A percentile compares a stretch with the other conserved stretches of the same genome.
These are phyloP conservation scores for Mormyrus proboscirostris DNA, from an alignment of 2,797 vertebrate genomes.

Conservation along the genomic window DNA sequence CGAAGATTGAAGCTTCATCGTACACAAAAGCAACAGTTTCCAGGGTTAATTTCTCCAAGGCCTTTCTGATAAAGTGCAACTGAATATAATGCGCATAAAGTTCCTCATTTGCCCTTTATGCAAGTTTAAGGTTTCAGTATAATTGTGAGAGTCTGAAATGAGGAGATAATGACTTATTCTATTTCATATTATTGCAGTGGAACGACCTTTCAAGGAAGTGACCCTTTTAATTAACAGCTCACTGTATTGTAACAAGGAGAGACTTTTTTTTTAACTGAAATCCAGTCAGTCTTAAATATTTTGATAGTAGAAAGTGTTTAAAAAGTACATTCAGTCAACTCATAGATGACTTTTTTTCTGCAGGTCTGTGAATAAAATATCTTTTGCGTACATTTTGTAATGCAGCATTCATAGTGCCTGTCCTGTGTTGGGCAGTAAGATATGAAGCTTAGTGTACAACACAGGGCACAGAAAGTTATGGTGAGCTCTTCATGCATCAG, in stretches of 20 bases:
- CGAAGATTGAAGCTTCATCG: neutral
- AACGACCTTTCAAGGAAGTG: neutral
- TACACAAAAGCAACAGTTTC: neutral
- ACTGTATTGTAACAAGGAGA: neutral
- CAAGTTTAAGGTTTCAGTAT: neutral
- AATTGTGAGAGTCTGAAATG: neutral
- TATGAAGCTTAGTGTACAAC: constrained; percentile 1
- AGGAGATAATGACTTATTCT: constrained; percentile 13
- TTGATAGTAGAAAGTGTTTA: neutral
- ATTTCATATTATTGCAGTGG: neutral
- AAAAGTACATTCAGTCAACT: neutral
- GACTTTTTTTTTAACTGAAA: neutral
- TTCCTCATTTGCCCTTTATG: constrained; percentile 15
- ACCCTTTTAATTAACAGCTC: neutral
- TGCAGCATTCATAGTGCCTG: constrained; percentile 7
- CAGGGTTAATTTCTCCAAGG: constrained; percentile 13
- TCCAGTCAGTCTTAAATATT: neutral
- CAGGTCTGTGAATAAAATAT: neutral
- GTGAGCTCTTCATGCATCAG: neutral
- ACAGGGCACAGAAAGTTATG: neutral
- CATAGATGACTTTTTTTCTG: neutral
- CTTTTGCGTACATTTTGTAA: neutral
- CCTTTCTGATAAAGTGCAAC: neutral
- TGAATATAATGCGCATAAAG: neutral
- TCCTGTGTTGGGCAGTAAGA: neutral